These are phyloP conservation scores for Phortica magna DNA, from an alignment of 2,888 invertebrate species.

Conservation along the genomic window DNA sequence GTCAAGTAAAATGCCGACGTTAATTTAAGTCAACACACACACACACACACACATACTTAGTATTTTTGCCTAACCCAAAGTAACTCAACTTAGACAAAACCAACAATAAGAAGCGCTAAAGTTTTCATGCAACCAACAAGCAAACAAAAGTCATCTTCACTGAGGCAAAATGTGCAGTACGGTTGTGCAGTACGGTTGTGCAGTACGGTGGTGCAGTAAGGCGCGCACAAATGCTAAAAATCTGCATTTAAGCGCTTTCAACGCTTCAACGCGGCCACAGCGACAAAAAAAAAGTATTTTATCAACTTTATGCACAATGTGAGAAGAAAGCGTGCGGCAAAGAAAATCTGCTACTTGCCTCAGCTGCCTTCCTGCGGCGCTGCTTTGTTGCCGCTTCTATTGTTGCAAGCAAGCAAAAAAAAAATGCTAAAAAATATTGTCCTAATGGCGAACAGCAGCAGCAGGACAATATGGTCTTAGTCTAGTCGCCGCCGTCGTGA, in stretches of 20 bases:
- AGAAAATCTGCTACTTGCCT: conserved; percentile 66
- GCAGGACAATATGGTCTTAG: conserved; percentile 35
- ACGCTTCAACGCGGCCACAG: conserved; percentile 55
- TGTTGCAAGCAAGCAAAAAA: background rate
- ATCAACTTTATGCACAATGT: background rate
- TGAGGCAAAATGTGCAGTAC: conserved; percentile 59
- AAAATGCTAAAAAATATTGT: conserved; percentile 66
- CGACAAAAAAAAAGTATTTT: conserved; percentile 2
- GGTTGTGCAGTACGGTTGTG: background rate
- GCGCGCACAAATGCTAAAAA: conserved; percentile 27
- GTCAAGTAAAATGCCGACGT: conserved; percentile 3
- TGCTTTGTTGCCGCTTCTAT: background rate
- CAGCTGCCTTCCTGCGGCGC: background rate
- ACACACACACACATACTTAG: conserved; percentile 34
- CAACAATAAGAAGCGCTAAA: conserved; percentile 41
- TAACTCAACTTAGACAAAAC: conserved; percentile 53
- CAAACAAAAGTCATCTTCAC: conserved; percentile 47
- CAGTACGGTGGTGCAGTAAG: conserved; percentile 45
- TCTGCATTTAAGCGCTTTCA: conserved; percentile 34
- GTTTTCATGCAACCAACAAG: conserved; percentile 61
- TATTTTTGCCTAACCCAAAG: background rate
- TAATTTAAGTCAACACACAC: conserved; percentile 34
- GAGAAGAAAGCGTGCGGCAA: conserved; percentile 23
- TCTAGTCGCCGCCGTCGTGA: conserved; percentile 2
- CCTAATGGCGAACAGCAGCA: conserved; percentile 41